These are phyloP conservation scores for Sapayoa aenigma DNA, from an alignment of 2,113 vertebrate genomes.

Conservation along the genomic window DNA sequence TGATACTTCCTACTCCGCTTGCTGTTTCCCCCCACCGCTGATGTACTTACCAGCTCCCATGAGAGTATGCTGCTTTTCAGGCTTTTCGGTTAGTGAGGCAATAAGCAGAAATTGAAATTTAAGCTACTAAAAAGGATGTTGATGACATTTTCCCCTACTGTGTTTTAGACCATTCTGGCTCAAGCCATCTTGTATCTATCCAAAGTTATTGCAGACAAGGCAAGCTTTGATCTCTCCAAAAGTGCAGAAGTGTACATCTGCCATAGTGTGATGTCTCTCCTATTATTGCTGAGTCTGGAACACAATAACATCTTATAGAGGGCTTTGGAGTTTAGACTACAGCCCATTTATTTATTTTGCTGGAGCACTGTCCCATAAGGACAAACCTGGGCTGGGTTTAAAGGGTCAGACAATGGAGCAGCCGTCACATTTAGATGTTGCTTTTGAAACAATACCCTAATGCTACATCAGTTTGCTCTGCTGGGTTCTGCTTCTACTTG, in stretches of 20 bases:
- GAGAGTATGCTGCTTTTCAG: neutral
- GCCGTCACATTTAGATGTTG: slow-evolving; percentile 53
- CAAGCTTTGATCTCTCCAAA: slow-evolving; percentile 47
- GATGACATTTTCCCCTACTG: neutral
- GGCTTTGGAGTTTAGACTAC: slow-evolving; percentile 58
- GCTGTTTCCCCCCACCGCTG: neutral
- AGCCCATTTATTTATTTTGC: slow-evolving; percentile 60
- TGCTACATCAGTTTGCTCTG: slow-evolving; percentile 49
- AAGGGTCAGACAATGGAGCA: slow-evolving; percentile 46
- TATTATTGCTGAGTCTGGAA: slow-evolving; percentile 35
- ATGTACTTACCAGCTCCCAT: neutral
- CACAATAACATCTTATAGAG: slow-evolving; percentile 48
- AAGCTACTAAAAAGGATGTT: neutral
- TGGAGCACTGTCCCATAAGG: slow-evolving; percentile 52
- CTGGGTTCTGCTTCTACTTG: slow-evolving; percentile 33
- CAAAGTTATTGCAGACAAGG: slow-evolving; percentile 24
- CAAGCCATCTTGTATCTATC: neutral
- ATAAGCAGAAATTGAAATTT: neutral
- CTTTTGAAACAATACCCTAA: slow-evolving; percentile 61
- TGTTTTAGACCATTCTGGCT: neutral
- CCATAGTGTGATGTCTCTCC: neutral
- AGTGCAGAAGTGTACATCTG: slow-evolving; percentile 8
- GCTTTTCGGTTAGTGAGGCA: neutral
- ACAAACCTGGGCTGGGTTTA: slow-evolving; percentile 48
- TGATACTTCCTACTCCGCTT: neutral